Base-by-base conservation (phyloP, 1,140 invertebrate genomes). In the Hyposmocoma kahamanoa region DNA sequence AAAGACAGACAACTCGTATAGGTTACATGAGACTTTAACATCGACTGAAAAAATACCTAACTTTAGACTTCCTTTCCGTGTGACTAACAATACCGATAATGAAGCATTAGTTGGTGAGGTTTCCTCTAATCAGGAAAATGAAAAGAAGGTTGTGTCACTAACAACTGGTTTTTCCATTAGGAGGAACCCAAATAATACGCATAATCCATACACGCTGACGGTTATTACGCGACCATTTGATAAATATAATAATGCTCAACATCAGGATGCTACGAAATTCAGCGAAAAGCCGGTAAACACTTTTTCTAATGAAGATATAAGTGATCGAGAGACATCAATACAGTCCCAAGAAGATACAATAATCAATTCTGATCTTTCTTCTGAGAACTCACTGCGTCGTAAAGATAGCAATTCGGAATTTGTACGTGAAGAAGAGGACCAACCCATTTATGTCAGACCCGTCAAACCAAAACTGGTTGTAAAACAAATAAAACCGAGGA, bases 101-200 rank as follows among this genome's bases (percentile, higher is more conserved):
- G 67, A 67, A 20, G 46, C 47, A 43, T 44, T 45, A 28, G 50
- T 73, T 34, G 66, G 72, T 49, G 38, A 67, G 41, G 59, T 68
- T 28, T 56, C 58, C 45, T 41, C 59, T 39, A 52, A 39, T 24
- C 48, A 63, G 48, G 63, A 56, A 57, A 43, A 53, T 18, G 60
- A 60, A 48, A 67, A 77, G 70, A 81, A 80, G 50, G 53, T 69
- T 39, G 55, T 86, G 51, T 81, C 83, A 50, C 60, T 86, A 63
- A 84, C 84, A 45, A 81, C 82, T 36, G 84, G 86, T 41, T 87
- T 87, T 67, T 84, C 82, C 18, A 81, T 87, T 49, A 74, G 84
- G 58, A 58, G 77, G 48, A 77, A 82, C 62, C 15, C 52, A 47
- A 79, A 84, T 54, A 72, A 80, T 59, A 71, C 67, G 49, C 67